These are phyloP conservation scores for Vollenhovia emeryi DNA, from an alignment of 1,140 invertebrate genomes.

Conservation along the genomic window DNA sequence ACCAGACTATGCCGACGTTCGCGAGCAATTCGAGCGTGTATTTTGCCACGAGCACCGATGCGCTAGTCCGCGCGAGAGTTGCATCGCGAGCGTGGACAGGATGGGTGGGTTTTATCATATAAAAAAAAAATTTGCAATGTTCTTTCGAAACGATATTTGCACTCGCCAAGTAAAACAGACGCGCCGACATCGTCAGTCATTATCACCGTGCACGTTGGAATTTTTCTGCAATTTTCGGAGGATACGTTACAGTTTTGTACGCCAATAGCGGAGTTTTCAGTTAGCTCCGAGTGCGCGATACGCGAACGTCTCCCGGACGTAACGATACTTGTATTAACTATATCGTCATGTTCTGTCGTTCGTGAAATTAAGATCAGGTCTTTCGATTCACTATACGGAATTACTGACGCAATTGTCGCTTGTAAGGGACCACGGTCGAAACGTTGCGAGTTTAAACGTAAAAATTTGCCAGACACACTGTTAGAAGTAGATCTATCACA, in stretches of 20 bases:
- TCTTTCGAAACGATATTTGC: neutral
- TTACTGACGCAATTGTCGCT: too few relatives aligned
- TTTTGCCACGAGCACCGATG: conserved; percentile 37
- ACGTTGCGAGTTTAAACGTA: too few relatives aligned
- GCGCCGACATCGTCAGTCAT: neutral
- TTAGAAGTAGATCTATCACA: too few relatives aligned
- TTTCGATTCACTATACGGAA: too few relatives aligned
- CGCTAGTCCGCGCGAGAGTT: neutral
- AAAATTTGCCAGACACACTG: too few relatives aligned
- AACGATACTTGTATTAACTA: too few relatives aligned
- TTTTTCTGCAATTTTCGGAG: conserved; percentile 7
- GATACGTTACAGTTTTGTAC: neutral
- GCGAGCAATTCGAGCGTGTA: conserved; percentile 36
- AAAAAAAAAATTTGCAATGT: conserved; percentile 18
- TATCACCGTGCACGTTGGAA: neutral
- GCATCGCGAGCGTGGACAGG: neutral
- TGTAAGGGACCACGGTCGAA: too few relatives aligned
- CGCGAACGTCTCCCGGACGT: too few relatives aligned
- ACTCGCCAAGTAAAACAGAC: neutral
- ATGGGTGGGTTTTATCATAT: neutral
- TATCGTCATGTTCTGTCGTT: too few relatives aligned
- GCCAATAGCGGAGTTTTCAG: too few relatives aligned
- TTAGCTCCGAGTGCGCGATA: too few relatives aligned
- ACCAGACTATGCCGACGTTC: conserved; percentile 44
- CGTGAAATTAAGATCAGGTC: too few relatives aligned